These are phyloP conservation scores for Polyommatus iphigenia DNA, from an alignment of 2,888 invertebrate species.

Conservation along the genomic window DNA sequence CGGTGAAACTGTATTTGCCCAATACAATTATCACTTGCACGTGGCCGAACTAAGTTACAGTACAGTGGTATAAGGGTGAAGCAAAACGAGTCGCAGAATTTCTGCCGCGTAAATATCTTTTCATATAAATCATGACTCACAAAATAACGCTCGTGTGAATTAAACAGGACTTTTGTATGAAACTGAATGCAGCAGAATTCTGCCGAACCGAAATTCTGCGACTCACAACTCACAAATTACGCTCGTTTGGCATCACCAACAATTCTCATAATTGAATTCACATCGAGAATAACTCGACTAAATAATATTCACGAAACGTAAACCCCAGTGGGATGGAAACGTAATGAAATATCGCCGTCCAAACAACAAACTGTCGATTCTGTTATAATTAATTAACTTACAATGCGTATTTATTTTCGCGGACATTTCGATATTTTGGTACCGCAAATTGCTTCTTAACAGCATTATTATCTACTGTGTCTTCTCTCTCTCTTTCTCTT, in stretches of 20 bases:
- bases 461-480: not conserved
- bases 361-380: constrained; percentile 3
- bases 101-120: too few species aligned
- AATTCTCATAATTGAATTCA: not conserved
- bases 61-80: too few species aligned
- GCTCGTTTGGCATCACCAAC: too few species aligned
- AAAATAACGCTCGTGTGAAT: too few species aligned
- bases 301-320: not conserved
- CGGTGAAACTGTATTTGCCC: not conserved
- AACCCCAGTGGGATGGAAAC: not conserved
- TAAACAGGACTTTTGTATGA: too few species aligned
- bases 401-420: not conserved
- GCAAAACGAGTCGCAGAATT: too few species aligned
- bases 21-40: not conserved
- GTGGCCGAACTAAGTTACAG: not conserved
- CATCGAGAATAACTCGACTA: constrained; percentile 1
- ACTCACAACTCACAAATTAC: too few species aligned
- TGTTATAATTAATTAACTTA: constrained; percentile 14
- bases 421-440: not conserved
- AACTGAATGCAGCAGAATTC: too few species aligned
- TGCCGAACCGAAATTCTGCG: too few species aligned
- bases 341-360: not conserved
- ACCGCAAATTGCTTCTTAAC: not conserved
- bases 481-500: not conserved
- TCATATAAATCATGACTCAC: too few species aligned